A percentile compares a stretch with the other conserved stretches of the same genome.
Evolutionary conservation across 1,140 invertebrate genomes (phyloP).

Genomic region (Drosophila pallidifrons): DNA sequence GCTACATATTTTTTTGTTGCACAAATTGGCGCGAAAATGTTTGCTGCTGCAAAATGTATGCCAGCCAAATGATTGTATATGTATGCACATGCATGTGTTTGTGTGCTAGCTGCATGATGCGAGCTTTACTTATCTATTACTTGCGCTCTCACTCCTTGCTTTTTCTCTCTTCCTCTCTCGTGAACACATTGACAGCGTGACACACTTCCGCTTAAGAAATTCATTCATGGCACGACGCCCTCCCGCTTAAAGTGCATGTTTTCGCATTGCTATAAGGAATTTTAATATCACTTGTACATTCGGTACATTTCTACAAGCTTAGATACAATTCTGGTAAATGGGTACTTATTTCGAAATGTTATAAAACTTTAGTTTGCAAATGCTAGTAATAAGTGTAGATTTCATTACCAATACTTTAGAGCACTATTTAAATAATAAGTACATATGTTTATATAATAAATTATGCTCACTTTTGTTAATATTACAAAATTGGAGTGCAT

Average conservation of each 20-base stretch:
- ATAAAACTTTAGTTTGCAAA: no score
- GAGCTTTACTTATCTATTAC: conserved; percentile 26
- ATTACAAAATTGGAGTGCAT: no score
- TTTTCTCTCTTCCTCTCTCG: conserved; percentile 9
- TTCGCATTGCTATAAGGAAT: conserved; percentile 17
- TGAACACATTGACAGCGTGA: conserved; percentile 25
- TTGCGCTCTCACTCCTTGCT: conserved; percentile 13
- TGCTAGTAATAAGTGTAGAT: no score
- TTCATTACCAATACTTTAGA: no score
- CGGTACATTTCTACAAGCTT: no score
- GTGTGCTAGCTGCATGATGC: conserved; percentile 45
- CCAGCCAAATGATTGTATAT: conserved; percentile 42
- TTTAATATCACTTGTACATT: conserved; percentile 3
- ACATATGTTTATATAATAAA: no score
- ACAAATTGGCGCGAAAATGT: conserved; percentile 78
- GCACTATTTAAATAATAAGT: no score
- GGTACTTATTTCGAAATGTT: background rate
- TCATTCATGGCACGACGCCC: conserved; percentile 69
- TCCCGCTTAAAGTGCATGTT: conserved; percentile 16
- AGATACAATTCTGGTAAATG: background rate
- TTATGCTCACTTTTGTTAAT: no score
- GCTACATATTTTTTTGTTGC: conserved; percentile 62
- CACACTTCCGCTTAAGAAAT: conserved; percentile 65
- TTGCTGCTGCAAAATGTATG: conserved; percentile 77
- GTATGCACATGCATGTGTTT: conserved; percentile 14